Percentiles rank a stretch among this genome's conserved stretches.
Conservation (phyloP, 2,113 vertebrate species). For the Xenopus laevis region DNA sequence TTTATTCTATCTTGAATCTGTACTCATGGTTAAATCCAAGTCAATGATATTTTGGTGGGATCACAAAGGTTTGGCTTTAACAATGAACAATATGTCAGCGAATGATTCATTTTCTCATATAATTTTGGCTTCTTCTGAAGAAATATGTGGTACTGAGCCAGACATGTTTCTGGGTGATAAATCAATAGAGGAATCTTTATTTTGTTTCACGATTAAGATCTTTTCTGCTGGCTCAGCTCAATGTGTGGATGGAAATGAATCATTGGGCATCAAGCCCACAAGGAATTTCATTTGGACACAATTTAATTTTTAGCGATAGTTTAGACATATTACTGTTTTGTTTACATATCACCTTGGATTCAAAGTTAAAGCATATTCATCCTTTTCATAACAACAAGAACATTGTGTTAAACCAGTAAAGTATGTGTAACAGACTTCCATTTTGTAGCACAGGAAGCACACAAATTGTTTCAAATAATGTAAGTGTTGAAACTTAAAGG, state of each 20-base stretch:
- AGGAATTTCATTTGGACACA: background rate
- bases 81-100: background rate
- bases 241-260: background rate
- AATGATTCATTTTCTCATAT: constrained; percentile 1
- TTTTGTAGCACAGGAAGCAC: no score
- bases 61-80: background rate
- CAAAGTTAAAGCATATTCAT: background rate
- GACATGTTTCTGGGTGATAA: background rate
- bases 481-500: no score
- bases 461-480: no score
- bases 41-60: background rate
- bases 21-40: background rate
- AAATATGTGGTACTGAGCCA: background rate
- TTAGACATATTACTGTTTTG: background rate
- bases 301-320: background rate
- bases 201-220: background rate
- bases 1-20: no score
- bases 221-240: constrained; percentile 3
- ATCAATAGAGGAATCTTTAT: constrained; percentile 1
- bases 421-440: no score
- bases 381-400: background rate
- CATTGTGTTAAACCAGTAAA: background rate
- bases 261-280: background rate
- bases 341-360: constrained; percentile 1
- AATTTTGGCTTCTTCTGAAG: background rate